Percentiles rank a stretch among this genome's conserved stretches.
phyloP scores from a whole-genome alignment of 2,888 invertebrate genomes.

The Eilema depressum region DNA sequence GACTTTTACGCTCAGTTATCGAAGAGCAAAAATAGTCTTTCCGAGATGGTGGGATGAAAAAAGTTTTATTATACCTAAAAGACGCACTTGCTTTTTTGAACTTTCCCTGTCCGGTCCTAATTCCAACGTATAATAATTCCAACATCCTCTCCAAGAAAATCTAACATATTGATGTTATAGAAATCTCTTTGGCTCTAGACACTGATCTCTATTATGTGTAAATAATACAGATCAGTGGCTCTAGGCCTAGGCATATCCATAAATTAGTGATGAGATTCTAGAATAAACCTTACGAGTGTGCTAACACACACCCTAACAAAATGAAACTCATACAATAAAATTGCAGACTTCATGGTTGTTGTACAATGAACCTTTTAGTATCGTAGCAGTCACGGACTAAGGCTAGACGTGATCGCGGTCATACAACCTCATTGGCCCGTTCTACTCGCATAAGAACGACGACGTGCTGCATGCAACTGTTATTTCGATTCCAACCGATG shows the following conservation, averaged over 20 bases:
- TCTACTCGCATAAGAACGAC: constrained; percentile 51
- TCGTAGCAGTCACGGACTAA: constrained; percentile 57
- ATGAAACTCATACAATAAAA: not conserved
- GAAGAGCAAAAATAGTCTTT: too few species aligned
- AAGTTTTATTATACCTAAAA: too few species aligned
- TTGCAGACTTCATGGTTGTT: not conserved
- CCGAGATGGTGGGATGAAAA: too few species aligned
- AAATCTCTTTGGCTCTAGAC: not conserved
- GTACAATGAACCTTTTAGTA: constrained; percentile 32
- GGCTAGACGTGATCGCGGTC: constrained; percentile 66
- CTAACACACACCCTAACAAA: not conserved
- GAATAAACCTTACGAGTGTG: not conserved
- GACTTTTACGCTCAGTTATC: too few species aligned
- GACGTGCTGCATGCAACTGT: constrained; percentile 40
- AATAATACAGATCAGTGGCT: too few species aligned
- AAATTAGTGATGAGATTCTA: not conserved
- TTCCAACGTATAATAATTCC: too few species aligned
- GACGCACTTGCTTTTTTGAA: too few species aligned
- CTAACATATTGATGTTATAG: not conserved
- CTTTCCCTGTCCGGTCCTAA: too few species aligned
- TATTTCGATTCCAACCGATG: constrained; percentile 53
- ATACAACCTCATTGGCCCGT: constrained; percentile 52
- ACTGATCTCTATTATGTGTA: too few species aligned
- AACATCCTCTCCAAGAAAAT: not conserved
- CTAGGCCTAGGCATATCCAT: too few species aligned